Base-by-base conservation (phyloP, 2,797 vertebrate species). In the Garrulus glandarius region DNA sequence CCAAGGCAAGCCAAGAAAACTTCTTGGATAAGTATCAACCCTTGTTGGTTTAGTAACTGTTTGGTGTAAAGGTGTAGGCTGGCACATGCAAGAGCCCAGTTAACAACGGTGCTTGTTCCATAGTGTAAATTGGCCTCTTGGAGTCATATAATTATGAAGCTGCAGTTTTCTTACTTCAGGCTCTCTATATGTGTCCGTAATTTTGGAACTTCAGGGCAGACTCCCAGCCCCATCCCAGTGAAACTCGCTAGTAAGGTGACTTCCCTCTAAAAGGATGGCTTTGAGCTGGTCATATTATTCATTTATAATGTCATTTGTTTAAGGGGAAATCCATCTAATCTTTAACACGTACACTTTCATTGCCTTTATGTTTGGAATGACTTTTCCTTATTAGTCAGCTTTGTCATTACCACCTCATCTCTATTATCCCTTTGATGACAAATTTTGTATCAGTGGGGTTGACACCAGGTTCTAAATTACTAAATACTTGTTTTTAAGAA, bases 11-110 rank as follows among this genome's bases (percentile, higher is more conserved):
- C 29, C 87, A 71, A 91, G 52, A 67, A 57, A 57, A 67, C 52
- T 29, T 34, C 43, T 91, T 76, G 76, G 76, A 41, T 65, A 81
- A 75, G 55, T 44, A 61, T 60, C 79, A 84, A 30, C 46, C 64
- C 15, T 56, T 93, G 47, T 92, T 97, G 80, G 63, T 75, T 90
- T 41, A 86, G 76, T 50, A 61, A 64, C 39, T 93, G 49, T 91
- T 91, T 55, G 77, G 50, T 93, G 69, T 81, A 78, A 86, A 92
- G 87, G 90, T 90, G 90, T 88, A 81, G 93, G 85, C 94, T 92
- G 87, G 83, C 72, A 90, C 80, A 88, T 84, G 46, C 11, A 47
- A 64, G 57, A 81, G 22, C 53, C 14, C 49, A 69, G 10, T 26
- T 55, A 74, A 83, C 41, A 83, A 3, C 7, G 57, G n/a, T 23